These are phyloP conservation scores for Dendropsophus ebraccatus DNA, from an alignment of 2,113 vertebrate genomes.

Conservation along the genomic window DNA sequence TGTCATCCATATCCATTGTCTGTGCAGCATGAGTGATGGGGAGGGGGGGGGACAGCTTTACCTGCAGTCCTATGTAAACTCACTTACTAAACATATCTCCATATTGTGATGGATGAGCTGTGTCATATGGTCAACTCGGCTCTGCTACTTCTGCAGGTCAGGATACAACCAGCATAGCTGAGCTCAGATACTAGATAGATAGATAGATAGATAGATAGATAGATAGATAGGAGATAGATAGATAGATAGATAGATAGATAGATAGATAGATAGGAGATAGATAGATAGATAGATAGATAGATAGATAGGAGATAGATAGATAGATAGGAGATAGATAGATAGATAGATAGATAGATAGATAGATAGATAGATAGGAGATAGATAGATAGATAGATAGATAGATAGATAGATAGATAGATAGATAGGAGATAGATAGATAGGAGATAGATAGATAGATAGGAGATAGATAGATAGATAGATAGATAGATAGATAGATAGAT, in stretches of 20 bases:
- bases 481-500: neutral
- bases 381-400: neutral
- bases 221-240: neutral
- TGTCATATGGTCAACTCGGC: neutral
- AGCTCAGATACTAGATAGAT: neutral
- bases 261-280: neutral
- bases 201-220: conserved; percentile 1
- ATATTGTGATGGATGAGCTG: neutral
- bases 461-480: neutral
- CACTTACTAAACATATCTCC: neutral
- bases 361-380: neutral
- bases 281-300: neutral
- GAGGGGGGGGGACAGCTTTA: too few species aligned
- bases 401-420: conserved; percentile 14
- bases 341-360: neutral
- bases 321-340: conserved; percentile 6
- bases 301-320: conserved; percentile 3
- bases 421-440: neutral
- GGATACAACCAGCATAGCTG: too few species aligned
- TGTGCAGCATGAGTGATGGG: neutral
- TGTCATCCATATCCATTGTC: neutral
- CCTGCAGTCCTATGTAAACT: neutral
- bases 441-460: neutral
- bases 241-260: conserved; percentile 7
- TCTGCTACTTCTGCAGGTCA: neutral